A percentile compares a stretch with the other conserved stretches of the same genome.
Evolutionary conservation across 2,113 vertebrate genomes (phyloP).

Genomic region (Macheiramphus alcinus): DNA sequence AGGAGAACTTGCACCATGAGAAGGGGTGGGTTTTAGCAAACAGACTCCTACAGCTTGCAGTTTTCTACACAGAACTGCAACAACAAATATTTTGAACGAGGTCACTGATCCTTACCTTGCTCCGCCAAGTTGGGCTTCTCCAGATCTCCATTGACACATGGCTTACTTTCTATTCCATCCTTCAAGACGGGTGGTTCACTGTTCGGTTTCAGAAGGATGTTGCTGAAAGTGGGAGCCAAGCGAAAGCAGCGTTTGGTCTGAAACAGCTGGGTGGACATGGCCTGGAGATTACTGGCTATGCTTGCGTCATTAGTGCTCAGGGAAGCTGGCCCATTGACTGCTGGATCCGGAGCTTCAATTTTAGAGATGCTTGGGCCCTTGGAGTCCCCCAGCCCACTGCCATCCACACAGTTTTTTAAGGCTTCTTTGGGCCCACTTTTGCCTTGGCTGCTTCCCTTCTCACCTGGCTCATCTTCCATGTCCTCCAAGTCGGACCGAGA

Average conservation of each 20-base stretch:
- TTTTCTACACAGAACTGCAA: neutral
- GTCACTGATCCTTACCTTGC: constrained; percentile 70
- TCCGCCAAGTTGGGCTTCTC: constrained; percentile 71
- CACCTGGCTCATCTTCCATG: constrained; percentile 82
- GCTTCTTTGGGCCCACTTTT: neutral
- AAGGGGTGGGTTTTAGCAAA: neutral
- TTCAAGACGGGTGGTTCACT: neutral
- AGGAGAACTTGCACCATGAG: neutral
- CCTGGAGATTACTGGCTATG: constrained; percentile 96
- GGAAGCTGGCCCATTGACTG: constrained; percentile 78
- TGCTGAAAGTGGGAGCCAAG: constrained; percentile 94
- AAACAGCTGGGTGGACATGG: constrained; percentile 96
- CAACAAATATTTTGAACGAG: rapidly evolving
- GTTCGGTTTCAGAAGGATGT: constrained; percentile 83
- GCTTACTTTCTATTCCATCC: constrained; percentile 10
- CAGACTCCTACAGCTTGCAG: too few species aligned
- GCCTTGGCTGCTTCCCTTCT: neutral
- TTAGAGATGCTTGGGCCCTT: constrained; percentile 17
- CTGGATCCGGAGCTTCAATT: constrained; percentile 58
- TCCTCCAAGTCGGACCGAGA: constrained; percentile 96
- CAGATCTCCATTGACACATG: constrained; percentile 73
- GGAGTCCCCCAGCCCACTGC: constrained; percentile 4
- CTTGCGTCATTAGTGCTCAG: constrained; percentile 78
- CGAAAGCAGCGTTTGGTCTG: constrained; percentile 96
- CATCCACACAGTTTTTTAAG: constrained; percentile 19